Conservation (phyloP, 1,140 invertebrate species). For the Tachypleus tridentatus region DNA sequence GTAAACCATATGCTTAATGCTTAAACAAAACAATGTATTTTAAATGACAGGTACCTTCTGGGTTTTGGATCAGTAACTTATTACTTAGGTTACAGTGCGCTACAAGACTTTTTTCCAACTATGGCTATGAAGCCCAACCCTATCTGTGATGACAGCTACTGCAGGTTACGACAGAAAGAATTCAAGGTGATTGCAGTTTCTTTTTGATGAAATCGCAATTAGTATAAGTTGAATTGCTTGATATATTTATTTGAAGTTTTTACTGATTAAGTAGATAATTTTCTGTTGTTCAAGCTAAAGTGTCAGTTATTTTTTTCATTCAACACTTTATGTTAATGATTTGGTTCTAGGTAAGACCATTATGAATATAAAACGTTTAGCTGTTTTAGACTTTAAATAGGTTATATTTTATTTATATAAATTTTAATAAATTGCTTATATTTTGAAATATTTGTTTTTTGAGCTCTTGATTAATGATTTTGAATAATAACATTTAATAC, state of each 20-base stretch:
- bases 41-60: slow-evolving; percentile 56
- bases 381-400: too few species aligned
- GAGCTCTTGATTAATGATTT: too few species aligned
- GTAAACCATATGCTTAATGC: too few species aligned
- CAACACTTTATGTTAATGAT: slow-evolving; percentile 26
- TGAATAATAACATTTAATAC: too few species aligned
- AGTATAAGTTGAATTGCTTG: too few species aligned
- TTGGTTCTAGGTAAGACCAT: slow-evolving; percentile 15
- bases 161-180: slow-evolving; percentile 59
- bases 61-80: slow-evolving; percentile 77
- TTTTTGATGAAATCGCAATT: too few species aligned
- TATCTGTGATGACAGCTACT: slow-evolving; percentile 74
- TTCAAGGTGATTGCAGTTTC: slow-evolving; percentile 33
- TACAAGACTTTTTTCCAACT: slow-evolving; percentile 91
- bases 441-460: too few species aligned
- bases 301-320: slow-evolving; percentile 8
- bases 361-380: slow-evolving; percentile 5
- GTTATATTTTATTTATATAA: too few species aligned
- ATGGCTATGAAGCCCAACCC: slow-evolving; percentile 88
- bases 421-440: too few species aligned
- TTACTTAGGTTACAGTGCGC: slow-evolving; percentile 94
- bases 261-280: background rate
- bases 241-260: slow-evolving; percentile 2
- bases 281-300: background rate
- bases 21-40: too few species aligned